phyloP scores from a whole-genome alignment of 2,888 invertebrate species.

The Subacronicta megacephala region DNA sequence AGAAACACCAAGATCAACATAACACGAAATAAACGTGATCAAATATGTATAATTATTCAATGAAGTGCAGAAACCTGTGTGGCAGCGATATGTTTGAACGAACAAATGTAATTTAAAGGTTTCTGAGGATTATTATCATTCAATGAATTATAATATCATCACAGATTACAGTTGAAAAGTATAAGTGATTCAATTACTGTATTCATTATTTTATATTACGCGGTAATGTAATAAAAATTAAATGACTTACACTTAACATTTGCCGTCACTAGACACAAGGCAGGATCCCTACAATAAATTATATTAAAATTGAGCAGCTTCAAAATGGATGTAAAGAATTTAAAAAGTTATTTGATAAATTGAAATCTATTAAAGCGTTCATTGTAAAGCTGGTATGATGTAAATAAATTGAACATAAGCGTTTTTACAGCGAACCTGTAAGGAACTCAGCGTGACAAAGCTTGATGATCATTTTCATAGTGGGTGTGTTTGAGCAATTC shows the following conservation, averaged over 20 bases:
- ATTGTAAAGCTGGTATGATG: slow-evolving; percentile 7
- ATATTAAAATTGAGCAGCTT: slow-evolving; percentile 24
- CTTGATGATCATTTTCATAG: slow-evolving; percentile 1
- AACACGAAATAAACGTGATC: slow-evolving; percentile 73
- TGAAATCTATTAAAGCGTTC: neutral
- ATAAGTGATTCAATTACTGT: slow-evolving; percentile 61
- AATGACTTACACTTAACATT: slow-evolving; percentile 49
- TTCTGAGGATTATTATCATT: slow-evolving; percentile 39
- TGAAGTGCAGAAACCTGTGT: slow-evolving; percentile 70
- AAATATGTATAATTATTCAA: slow-evolving; percentile 58
- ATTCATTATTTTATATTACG: neutral
- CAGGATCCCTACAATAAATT: slow-evolving; percentile 26
- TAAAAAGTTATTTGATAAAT: neutral
- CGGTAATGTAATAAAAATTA: slow-evolving; percentile 15
- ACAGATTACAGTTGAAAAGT: slow-evolving; percentile 65
- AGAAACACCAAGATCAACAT: slow-evolving; percentile 88
- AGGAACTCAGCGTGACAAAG: neutral
- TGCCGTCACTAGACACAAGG: slow-evolving; percentile 42
- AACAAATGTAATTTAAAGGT: slow-evolving; percentile 40
- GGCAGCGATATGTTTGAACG: slow-evolving; percentile 54
- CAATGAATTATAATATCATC: slow-evolving; percentile 60
- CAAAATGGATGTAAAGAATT: slow-evolving; percentile 53
- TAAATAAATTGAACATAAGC: slow-evolving; percentile 12
- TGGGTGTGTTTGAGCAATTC: slow-evolving; percentile 31
- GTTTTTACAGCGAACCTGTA: neutral